Evolutionary conservation across 2,888 invertebrate genomes (phyloP).

Genomic region (Cistogaster globosa): DNA sequence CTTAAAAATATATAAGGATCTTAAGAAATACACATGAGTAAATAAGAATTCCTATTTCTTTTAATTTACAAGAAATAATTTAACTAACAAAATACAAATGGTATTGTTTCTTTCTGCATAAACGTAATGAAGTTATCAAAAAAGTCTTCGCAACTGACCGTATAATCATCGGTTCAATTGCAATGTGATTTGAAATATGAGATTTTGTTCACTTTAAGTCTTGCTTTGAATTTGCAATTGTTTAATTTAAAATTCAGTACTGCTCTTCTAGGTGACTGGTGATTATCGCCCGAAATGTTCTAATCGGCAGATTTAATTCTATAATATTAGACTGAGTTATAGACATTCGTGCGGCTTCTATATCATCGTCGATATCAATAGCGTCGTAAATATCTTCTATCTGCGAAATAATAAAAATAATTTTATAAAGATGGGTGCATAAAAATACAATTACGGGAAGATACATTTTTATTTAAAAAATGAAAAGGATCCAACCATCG

Average conservation of each 20-base stretch:
- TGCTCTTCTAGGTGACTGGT: conserved; percentile 80
- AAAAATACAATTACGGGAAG: background rate
- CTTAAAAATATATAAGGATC: conserved; percentile 29
- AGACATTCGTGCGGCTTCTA: conserved; percentile 77
- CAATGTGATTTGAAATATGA: conserved; percentile 74
- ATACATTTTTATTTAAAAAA: no score
- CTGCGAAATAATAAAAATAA: conserved; percentile 79
- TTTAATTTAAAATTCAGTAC: conserved; percentile 81
- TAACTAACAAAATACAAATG: conserved; percentile 47
- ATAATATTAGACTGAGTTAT: conserved; percentile 83
- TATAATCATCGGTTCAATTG: background rate
- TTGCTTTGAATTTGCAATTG: conserved; percentile 74
- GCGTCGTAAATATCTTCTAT: conserved; percentile 89
- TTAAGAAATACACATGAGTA: conserved; percentile 63
- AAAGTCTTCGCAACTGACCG: conserved; percentile 9
- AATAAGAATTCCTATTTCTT: conserved; percentile 52
- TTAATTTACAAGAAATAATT: conserved; percentile 44
- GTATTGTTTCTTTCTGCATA: conserved; percentile 34
- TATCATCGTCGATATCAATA: conserved; percentile 87
- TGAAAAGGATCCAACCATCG: no score
- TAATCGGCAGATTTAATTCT: conserved; percentile 85
- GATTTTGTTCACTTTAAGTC: conserved; percentile 85
- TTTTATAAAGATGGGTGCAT: background rate
- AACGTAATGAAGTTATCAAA: conserved; percentile 21
- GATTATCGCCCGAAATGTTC: conserved; percentile 83